These are phyloP conservation scores for Patella depressa DNA, from an alignment of 2,888 invertebrate genomes.

Conservation along the genomic window DNA sequence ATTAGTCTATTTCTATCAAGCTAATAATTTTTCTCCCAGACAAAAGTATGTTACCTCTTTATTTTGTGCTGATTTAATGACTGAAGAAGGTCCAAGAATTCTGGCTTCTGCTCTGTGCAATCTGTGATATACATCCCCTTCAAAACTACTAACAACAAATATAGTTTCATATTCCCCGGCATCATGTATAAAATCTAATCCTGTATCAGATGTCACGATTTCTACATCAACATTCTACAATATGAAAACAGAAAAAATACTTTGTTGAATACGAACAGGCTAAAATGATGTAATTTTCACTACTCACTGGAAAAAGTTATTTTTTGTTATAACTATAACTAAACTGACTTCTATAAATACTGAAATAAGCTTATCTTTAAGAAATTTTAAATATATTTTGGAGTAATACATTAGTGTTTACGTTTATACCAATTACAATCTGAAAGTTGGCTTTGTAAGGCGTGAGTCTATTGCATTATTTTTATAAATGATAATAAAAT, in stretches of 20 bases:
- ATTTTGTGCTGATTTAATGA: slow-evolving; percentile 64
- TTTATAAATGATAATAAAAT: too few species aligned
- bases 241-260: too few species aligned
- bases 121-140: slow-evolving; percentile 80
- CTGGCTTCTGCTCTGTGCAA: slow-evolving; percentile 73
- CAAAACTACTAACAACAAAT: slow-evolving; percentile 83
- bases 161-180: slow-evolving; percentile 74
- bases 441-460: too few species aligned
- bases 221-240: slow-evolving; percentile 45
- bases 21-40: too few species aligned
- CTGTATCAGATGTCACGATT: slow-evolving; percentile 59
- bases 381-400: too few species aligned
- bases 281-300: neutral
- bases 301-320: neutral
- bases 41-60: slow-evolving; percentile 70
- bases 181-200: slow-evolving; percentile 68
- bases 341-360: too few species aligned
- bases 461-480: too few species aligned
- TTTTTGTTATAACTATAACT: neutral
- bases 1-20: too few species aligned
- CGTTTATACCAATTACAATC: too few species aligned
- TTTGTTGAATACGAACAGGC: too few species aligned
- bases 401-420: too few species aligned
- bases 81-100: slow-evolving; percentile 70
- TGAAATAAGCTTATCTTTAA: too few species aligned